Conservation (phyloP, 2,797 vertebrate species). For the Toxotes lorentzi region DNA sequence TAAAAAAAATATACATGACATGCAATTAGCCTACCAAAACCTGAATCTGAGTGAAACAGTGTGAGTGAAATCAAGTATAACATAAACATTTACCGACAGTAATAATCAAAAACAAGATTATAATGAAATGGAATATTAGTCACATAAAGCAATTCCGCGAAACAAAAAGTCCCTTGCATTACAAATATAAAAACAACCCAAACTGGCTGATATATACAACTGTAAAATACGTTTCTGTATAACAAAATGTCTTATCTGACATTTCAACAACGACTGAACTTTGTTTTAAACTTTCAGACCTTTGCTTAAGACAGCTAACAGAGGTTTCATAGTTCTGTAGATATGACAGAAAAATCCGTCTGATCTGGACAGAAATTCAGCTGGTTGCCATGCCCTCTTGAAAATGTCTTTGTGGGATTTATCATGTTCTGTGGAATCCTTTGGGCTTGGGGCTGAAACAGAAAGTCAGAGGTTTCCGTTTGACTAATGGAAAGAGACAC, state of each 20-base stretch:
- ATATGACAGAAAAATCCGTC: conserved; percentile 36
- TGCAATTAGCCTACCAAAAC: conserved; percentile 1
- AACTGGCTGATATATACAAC: conserved; percentile 41
- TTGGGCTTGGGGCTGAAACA: conserved; percentile 82
- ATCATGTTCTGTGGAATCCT: conserved; percentile 79
- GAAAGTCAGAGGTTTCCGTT: conserved; percentile 50
- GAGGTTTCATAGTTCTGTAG: conserved; percentile 14
- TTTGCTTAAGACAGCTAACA: neutral
- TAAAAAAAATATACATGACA: conserved; percentile 21
- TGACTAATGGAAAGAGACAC: conserved; percentile 28
- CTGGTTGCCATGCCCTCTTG: conserved; percentile 28
- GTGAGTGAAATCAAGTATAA: neutral
- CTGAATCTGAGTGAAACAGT: neutral
- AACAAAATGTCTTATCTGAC: neutral
- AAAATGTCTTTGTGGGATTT: conserved; percentile 22
- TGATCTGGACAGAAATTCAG: conserved; percentile 32
- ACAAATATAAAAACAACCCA: conserved; percentile 23
- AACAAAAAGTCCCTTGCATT: conserved; percentile 2
- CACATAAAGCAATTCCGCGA: neutral
- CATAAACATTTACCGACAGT: neutral
- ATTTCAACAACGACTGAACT: conserved; percentile 13
- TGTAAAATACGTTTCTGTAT: conserved; percentile 15
- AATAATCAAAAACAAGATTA: neutral
- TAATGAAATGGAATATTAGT: neutral
- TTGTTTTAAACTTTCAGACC: neutral